Conservation (phyloP, 1,140 invertebrate species). For the Wasmannia auropunctata region DNA sequence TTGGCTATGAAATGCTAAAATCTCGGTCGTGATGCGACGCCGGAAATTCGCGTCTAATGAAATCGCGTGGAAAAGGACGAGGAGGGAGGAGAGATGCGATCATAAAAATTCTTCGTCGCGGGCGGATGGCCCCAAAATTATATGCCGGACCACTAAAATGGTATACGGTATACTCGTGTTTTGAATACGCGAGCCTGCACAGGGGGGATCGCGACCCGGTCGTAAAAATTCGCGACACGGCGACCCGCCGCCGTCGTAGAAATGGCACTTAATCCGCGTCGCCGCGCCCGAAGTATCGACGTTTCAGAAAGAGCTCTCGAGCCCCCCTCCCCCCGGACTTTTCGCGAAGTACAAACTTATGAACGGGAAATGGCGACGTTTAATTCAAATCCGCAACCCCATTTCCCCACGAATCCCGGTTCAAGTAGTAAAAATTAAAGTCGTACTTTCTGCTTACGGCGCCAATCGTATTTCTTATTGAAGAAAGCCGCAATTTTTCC, state of each 20-base stretch:
- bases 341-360: conserved; percentile 8
- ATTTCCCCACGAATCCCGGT: background rate
- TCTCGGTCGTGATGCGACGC: conserved; percentile 12
- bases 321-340: background rate
- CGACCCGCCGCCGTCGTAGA: conserved; percentile 28
- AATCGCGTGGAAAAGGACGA: background rate
- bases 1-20: conserved; percentile 46
- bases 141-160: conserved; percentile 25
- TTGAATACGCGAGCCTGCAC: conserved; percentile 38
- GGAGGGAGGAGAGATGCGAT: background rate
- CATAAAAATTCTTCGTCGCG: conserved; percentile 39
- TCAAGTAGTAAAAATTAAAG: background rate
- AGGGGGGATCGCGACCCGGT: background rate
- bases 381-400: conserved; percentile 4
- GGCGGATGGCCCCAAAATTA: conserved; percentile 19
- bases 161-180: conserved; percentile 26
- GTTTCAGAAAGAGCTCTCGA: conserved; percentile 44
- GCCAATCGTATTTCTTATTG: background rate
- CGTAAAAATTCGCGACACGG: conserved; percentile 39
- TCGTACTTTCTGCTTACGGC: background rate
- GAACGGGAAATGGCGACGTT: conserved; percentile 12
- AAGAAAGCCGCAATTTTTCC: background rate
- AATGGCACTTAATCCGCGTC: conserved; percentile 49
- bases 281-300: conserved; percentile 40
- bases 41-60: conserved; percentile 47